These are phyloP conservation scores for Aphidius colemani DNA, from an alignment of 2,888 invertebrate species.

Conservation along the genomic window DNA sequence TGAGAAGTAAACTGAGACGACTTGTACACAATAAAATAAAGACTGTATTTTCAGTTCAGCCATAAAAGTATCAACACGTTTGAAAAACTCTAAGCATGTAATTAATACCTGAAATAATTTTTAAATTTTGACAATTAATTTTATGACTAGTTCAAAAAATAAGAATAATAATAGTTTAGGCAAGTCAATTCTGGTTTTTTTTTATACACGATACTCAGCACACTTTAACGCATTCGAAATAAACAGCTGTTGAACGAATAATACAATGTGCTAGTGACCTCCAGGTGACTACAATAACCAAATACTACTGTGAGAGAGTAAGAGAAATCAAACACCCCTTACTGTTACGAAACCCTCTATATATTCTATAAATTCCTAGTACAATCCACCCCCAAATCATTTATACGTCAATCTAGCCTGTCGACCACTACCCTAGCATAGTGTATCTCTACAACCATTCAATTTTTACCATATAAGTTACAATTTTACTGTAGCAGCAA, in stretches of 20 bases:
- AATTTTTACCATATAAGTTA: constrained; percentile 1
- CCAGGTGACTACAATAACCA: constrained; percentile 9
- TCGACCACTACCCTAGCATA: constrained; percentile 23
- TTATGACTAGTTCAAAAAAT: too few species aligned
- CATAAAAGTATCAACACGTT: too few species aligned
- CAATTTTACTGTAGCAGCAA: constrained; percentile 12
- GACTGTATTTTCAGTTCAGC: too few species aligned
- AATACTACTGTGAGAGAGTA: constrained; percentile 37
- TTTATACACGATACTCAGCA: too few species aligned
- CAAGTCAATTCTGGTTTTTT: too few species aligned
- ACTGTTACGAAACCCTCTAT: constrained; percentile 31
- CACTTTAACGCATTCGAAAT: too few species aligned
- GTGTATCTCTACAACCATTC: constrained; percentile 35
- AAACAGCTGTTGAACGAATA: background rate
- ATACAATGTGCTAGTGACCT: constrained; percentile 18
- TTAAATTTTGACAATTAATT: too few species aligned
- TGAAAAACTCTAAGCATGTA: too few species aligned
- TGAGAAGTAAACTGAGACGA: too few species aligned
- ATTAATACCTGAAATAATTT: too few species aligned
- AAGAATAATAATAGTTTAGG: too few species aligned
- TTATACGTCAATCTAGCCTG: constrained; percentile 36
- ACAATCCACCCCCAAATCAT: constrained; percentile 47
- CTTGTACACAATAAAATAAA: too few species aligned
- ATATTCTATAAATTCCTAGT: constrained; percentile 42
- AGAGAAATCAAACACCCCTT: constrained; percentile 24